Evolutionary conservation across 2,888 invertebrate species (phyloP).

Genomic region (Ectemnius cavifrons): DNA sequence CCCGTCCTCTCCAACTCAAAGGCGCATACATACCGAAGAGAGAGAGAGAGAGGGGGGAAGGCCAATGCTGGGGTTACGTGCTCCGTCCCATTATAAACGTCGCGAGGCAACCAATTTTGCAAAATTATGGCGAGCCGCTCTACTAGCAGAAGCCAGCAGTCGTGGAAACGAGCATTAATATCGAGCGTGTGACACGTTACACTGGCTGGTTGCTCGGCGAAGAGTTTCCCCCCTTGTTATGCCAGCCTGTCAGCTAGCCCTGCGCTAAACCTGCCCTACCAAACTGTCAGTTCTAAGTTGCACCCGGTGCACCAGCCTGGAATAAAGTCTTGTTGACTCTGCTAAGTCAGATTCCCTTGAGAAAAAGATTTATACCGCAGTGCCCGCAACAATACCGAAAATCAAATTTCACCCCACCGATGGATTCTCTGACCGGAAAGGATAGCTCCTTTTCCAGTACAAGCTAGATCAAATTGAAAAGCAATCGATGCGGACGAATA

Average conservation of each 20-base stretch:
- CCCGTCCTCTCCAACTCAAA: constrained; percentile 22
- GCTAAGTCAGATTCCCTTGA: neutral
- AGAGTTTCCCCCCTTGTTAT: neutral
- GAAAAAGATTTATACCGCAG: neutral
- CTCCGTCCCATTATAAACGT: constrained; percentile 57
- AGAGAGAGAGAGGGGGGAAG: neutral
- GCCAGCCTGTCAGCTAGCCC: too few relatives aligned
- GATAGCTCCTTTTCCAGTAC: too few relatives aligned
- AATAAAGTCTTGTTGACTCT: neutral
- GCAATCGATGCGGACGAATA: too few relatives aligned
- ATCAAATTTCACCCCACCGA: too few relatives aligned
- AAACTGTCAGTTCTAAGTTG: constrained; percentile 36
- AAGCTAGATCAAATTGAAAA: too few relatives aligned
- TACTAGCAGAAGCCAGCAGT: constrained; percentile 36
- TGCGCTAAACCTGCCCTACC: constrained; percentile 1
- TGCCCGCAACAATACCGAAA: too few relatives aligned
- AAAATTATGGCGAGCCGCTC: constrained; percentile 56
- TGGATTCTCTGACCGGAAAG: too few relatives aligned
- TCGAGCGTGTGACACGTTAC: constrained; percentile 39
- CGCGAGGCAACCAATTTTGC: constrained; percentile 54
- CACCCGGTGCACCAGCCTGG: neutral
- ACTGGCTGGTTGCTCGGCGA: neutral
- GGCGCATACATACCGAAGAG: constrained; percentile 31
- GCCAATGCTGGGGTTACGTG: constrained; percentile 46
- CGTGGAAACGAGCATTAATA: constrained; percentile 57